Conservation (phyloP, 2,888 invertebrate genomes). For the Lasioglossum pauxillum region DNA sequence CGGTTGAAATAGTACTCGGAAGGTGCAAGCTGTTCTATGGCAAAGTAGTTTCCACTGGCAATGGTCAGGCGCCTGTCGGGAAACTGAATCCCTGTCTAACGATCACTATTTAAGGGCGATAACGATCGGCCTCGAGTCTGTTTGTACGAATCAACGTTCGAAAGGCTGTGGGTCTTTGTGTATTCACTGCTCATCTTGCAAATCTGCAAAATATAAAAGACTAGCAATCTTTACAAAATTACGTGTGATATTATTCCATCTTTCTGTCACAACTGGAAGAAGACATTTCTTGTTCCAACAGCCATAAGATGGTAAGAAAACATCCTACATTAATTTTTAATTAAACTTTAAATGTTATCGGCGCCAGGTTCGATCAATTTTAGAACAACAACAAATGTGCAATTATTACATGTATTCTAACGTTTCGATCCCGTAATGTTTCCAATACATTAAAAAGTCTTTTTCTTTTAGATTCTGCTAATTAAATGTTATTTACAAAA, state of each 20-base stretch:
- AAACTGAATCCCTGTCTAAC: conserved; percentile 14
- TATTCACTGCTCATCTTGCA: neutral
- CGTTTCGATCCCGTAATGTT: too few species aligned
- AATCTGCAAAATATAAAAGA: neutral
- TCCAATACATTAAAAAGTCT: too few species aligned
- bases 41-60: conserved; percentile 45
- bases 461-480: too few species aligned
- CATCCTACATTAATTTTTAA: neutral
- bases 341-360: too few species aligned
- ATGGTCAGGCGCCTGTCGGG: conserved; percentile 15
- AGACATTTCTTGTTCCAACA: neutral
- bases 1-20: conserved; percentile 33
- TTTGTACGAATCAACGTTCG: neutral
- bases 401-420: too few species aligned
- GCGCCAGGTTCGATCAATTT: too few species aligned
- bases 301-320: neutral
- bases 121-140: conserved; percentile 1
- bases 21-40: conserved; percentile 5
- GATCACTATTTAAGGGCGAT: neutral
- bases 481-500: too few species aligned
- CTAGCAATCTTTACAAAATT: neutral
- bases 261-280: neutral
- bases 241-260: neutral
- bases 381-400: too few species aligned
- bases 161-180: neutral